Percentiles rank a stretch among this genome's conserved stretches.
Conservation (phyloP, 1,140 invertebrate genomes). For the Zaprionus davidi region DNA sequence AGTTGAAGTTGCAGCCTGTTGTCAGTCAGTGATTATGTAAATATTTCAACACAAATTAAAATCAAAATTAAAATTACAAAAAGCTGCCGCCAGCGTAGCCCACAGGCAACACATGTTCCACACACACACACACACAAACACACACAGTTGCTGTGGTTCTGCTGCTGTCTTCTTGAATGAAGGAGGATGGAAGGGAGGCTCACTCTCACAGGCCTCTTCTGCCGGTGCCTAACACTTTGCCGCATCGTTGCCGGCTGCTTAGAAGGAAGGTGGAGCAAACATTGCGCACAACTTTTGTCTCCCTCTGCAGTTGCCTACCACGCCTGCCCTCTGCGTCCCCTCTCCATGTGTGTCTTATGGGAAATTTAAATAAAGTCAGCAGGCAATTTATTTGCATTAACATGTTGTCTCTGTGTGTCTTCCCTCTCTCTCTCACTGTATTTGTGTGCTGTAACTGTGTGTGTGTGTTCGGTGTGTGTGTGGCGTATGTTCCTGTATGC, state of each 20-base stretch:
- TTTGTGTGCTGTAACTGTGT: constrained; percentile 10
- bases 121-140: not conserved
- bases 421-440: constrained; percentile 8
- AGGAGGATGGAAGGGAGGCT: not conserved
- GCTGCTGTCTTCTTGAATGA: not conserved
- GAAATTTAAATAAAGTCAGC: constrained; percentile 83
- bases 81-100: constrained; percentile 58
- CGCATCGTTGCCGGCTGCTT: constrained; percentile 51
- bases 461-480: constrained; percentile 39
- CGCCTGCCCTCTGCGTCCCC: not conserved
- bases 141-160: constrained; percentile 30
- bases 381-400: constrained; percentile 83
- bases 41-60: constrained; percentile 83
- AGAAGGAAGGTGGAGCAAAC: constrained; percentile 42
- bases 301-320: constrained; percentile 1
- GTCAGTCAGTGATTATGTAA: constrained; percentile 83
- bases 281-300: constrained; percentile 18
- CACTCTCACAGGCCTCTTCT: constrained; percentile 5
- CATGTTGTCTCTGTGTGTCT: constrained; percentile 60
- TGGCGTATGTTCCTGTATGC: constrained; percentile 66
- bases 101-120: constrained; percentile 76
- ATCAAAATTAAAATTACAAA: constrained; percentile 83
- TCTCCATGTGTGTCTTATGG: constrained; percentile 76
- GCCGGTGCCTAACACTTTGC: constrained; percentile 63
- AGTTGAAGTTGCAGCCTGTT: constrained; percentile 48